phyloP scores from a whole-genome alignment of 2,888 invertebrate species.

The Ctenicera cuprea region DNA sequence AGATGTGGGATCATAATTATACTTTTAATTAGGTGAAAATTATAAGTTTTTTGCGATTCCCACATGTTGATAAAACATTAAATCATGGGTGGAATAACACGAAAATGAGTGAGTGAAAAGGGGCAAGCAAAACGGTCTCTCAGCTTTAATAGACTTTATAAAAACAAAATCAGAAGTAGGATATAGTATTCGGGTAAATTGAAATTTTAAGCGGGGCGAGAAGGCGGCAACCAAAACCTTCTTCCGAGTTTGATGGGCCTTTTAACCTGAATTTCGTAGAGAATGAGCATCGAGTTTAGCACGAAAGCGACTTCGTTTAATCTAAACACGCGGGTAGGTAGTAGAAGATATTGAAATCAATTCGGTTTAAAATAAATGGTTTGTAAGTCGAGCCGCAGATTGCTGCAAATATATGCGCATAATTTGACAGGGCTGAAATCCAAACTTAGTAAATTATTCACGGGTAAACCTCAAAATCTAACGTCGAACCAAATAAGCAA shows the following conservation, averaged over 20 bases:
- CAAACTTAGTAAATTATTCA: conserved; percentile 55
- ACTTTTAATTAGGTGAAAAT: no score
- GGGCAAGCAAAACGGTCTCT: no score
- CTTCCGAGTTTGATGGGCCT: conserved; percentile 20
- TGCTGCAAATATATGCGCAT: conserved; percentile 54
- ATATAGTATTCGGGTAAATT: neutral
- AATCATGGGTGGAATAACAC: no score
- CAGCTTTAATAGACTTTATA: neutral
- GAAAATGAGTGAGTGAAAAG: no score
- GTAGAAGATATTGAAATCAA: conserved; percentile 51
- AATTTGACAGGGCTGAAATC: conserved; percentile 51
- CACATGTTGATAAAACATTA: no score
- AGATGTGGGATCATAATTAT: no score
- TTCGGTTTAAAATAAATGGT: conserved; percentile 52
- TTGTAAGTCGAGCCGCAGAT: conserved; percentile 52
- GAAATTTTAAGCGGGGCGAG: neutral
- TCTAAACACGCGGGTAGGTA: conserved; percentile 33
- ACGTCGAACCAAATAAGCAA: conserved; percentile 50
- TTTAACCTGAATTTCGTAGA: conserved; percentile 22
- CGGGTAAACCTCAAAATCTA: conserved; percentile 50
- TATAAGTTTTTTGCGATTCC: no score
- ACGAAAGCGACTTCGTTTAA: conserved; percentile 33
- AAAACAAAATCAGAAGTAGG: no score
- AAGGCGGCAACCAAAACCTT: neutral
- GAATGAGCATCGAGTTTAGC: conserved; percentile 20